A percentile compares a stretch with the other conserved stretches of the same genome.
Conservation (phyloP, 2,113 vertebrate genomes). For the Xenotilapia flavipinnis region DNA sequence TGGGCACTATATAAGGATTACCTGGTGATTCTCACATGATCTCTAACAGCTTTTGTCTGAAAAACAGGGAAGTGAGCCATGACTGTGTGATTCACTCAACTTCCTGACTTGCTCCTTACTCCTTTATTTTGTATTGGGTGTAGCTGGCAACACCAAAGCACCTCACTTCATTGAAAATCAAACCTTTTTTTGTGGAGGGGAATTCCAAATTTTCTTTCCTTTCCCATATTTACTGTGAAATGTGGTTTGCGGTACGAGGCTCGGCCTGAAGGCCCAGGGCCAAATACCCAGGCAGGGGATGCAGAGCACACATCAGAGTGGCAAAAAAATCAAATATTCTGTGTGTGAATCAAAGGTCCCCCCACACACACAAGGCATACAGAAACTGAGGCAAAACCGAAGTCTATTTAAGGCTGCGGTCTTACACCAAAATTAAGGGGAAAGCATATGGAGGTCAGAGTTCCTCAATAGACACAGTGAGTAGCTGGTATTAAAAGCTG, state of each 20-base stretch:
- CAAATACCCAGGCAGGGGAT: neutral
- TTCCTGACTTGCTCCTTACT: neutral
- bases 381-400: neutral
- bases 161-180: neutral
- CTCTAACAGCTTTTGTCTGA: neutral
- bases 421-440: neutral
- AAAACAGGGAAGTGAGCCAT: neutral
- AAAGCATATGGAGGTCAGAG: neutral
- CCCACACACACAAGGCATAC: neutral
- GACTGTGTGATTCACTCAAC: neutral
- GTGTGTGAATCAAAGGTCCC: neutral
- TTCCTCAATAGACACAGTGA: neutral
- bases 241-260: neutral
- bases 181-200: neutral
- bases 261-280: neutral
- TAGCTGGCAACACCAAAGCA: neutral
- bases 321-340: neutral
- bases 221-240: neutral
- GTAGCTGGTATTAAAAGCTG: neutral
- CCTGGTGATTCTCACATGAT: constrained; percentile 44
- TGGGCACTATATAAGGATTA: neutral
- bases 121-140: neutral
- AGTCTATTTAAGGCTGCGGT: neutral
- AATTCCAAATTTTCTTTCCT: neutral
- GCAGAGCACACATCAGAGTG: neutral